These are phyloP conservation scores for Pseudoips prasinana DNA, from an alignment of 2,888 invertebrate species.

Conservation along the genomic window DNA sequence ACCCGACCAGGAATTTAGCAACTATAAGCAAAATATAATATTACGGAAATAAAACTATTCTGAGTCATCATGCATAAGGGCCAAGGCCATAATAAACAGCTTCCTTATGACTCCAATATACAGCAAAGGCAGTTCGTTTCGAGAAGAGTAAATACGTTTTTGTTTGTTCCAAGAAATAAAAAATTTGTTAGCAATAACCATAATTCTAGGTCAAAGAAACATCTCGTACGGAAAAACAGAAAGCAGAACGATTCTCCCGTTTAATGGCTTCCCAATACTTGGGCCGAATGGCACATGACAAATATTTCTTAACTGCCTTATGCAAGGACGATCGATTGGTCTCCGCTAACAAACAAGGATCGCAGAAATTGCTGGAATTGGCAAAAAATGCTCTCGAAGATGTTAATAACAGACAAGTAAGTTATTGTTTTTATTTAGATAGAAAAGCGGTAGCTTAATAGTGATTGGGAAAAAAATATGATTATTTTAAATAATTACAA, in stretches of 20 bases:
- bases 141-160: slow-evolving; percentile 23
- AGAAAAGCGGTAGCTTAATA: background rate
- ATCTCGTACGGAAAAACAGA: slow-evolving; percentile 65
- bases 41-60: background rate
- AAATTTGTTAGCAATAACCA: slow-evolving; percentile 35
- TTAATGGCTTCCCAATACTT: slow-evolving; percentile 76
- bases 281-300: slow-evolving; percentile 75
- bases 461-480: no score
- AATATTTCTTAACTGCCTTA: slow-evolving; percentile 66
- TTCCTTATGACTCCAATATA: no score
- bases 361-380: slow-evolving; percentile 56
- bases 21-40: slow-evolving; percentile 5
- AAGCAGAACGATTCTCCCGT: slow-evolving; percentile 59
- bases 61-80: no score
- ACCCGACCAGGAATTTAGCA: no score
- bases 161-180: slow-evolving; percentile 28
- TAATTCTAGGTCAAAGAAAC: slow-evolving; percentile 63
- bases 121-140: slow-evolving; percentile 9
- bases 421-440: slow-evolving; percentile 4
- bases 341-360: slow-evolving; percentile 69
- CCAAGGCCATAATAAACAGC: no score
- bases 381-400: slow-evolving; percentile 63
- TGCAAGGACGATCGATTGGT: slow-evolving; percentile 66
- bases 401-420: slow-evolving; percentile 66
- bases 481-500: no score